Conservation (phyloP, 2,113 vertebrate genomes). For the Ellobius talpinus region DNA sequence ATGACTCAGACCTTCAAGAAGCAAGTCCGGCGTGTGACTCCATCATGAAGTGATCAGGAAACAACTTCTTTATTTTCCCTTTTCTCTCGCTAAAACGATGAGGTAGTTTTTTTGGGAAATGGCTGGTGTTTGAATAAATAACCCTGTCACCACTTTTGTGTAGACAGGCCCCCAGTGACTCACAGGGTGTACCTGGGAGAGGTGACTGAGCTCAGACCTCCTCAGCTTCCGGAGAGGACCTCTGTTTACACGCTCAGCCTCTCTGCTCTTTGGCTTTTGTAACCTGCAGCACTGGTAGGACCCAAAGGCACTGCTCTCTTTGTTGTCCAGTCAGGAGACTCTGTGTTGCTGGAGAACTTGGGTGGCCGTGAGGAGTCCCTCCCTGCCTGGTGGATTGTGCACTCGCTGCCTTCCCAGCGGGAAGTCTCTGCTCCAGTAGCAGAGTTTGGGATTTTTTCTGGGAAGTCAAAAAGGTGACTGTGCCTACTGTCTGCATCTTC, state of each 20-base stretch:
- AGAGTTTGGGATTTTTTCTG: background rate
- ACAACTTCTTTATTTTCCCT: background rate
- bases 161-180: slow-evolving; percentile 3
- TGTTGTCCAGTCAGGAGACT: background rate
- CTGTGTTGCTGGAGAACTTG: background rate
- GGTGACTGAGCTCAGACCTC: background rate
- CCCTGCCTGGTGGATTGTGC: background rate
- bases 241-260: background rate
- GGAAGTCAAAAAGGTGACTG: background rate
- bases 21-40: background rate
- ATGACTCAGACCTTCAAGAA: slow-evolving; percentile 43
- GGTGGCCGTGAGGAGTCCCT: background rate
- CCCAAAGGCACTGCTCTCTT: background rate
- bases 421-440: background rate
- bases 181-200: background rate
- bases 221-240: background rate
- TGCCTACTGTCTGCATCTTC: background rate
- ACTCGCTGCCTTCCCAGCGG: background rate
- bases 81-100: background rate
- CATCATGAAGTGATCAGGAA: slow-evolving; percentile 4
- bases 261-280: slow-evolving; percentile 9
- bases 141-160: background rate
- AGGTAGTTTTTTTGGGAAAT: slow-evolving; percentile 50
- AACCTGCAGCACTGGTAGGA: background rate
- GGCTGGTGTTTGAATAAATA: slow-evolving; percentile 9